Base-by-base conservation (phyloP, 2,113 vertebrate genomes). In the Elephantulus edwardii region DNA sequence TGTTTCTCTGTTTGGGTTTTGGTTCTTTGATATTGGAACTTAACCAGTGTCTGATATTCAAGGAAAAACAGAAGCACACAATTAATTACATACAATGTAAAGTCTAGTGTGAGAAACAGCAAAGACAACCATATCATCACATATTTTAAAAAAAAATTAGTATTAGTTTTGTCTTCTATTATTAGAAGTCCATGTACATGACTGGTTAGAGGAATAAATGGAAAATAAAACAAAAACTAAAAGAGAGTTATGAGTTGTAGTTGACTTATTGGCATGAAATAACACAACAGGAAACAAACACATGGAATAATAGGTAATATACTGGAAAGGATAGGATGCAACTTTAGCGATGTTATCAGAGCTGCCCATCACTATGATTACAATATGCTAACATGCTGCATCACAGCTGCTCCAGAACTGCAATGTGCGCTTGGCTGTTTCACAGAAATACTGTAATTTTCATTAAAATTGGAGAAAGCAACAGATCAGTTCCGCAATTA, bases 401-500 rank as follows among this genome's bases (percentile, higher is more conserved):
- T 48, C 40, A 60, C 38, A 19, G 3, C 66, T 84, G 83, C 93
- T 92, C 91, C 60, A 24, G 54, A 95, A 82, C 38, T 38, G 28
- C 19, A 91, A 89, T 71, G 54, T 71, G 54, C 81, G 76, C 92
- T 80, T 95, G 87, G 30, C 91, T 83, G 82, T 94, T 91, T 89
- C 92, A 92, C 8, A 94, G 94, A 84, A 92, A 48, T 72, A 87
- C 30, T 89, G 92, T 24, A 88, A 80, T 92, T 87, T 96, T 97
- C 96, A 96, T 96, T 97, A 97, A 96, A 86, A 96, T 40, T 6
- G 0, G 88, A 85, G 71, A 95, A 86, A 96, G 76, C 35, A 74
- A 38, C 88, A 95, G 85, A 96, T 95, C 91, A 95, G 75, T 89
- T 94, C 74, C 86, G 62, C 38, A 94, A 17, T 84, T 26, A 66